Percentiles rank a stretch among this genome's conserved stretches.
Evolutionary conservation across 2,113 vertebrate species (phyloP).

Genomic region (Chaetorhynchus papuensis): DNA sequence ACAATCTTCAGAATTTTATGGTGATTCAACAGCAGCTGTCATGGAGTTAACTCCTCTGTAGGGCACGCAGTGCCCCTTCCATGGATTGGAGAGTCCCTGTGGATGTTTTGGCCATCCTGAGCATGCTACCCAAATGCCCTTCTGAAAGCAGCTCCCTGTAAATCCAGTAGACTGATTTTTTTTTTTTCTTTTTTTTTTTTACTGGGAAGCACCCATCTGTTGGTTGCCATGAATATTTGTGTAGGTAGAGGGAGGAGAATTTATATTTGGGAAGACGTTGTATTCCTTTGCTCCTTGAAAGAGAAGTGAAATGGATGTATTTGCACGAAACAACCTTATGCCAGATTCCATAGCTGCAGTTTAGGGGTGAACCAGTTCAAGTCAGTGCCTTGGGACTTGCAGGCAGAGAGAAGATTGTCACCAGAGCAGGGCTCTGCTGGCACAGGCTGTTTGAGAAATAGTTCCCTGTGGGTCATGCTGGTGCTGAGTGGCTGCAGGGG

Average conservation of each 20-base stretch:
- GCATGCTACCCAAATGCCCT: rapidly evolving
- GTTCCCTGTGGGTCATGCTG: background rate
- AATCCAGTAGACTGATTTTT: background rate
- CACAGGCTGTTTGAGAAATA: background rate
- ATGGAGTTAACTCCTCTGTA: background rate
- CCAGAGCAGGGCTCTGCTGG: background rate
- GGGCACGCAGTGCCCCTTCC: background rate
- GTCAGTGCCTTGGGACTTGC: background rate
- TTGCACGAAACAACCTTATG: background rate
- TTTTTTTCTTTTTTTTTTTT: background rate
- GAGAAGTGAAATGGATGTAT: background rate
- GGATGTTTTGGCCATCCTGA: background rate
- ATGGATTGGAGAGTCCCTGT: background rate
- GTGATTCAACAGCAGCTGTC: background rate
- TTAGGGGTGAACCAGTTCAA: background rate
- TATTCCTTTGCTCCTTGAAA: background rate
- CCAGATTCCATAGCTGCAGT: background rate
- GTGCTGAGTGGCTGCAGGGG: background rate
- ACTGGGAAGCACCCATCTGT: background rate
- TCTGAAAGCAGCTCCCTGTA: background rate
- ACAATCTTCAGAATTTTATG: background rate
- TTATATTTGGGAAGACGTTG: background rate
- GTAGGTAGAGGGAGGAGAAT: background rate
- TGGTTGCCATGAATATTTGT: background rate
- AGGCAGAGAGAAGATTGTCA: background rate